Evolutionary conservation across 1,140 invertebrate genomes (phyloP).

Genomic region (Pinna nobilis): DNA sequence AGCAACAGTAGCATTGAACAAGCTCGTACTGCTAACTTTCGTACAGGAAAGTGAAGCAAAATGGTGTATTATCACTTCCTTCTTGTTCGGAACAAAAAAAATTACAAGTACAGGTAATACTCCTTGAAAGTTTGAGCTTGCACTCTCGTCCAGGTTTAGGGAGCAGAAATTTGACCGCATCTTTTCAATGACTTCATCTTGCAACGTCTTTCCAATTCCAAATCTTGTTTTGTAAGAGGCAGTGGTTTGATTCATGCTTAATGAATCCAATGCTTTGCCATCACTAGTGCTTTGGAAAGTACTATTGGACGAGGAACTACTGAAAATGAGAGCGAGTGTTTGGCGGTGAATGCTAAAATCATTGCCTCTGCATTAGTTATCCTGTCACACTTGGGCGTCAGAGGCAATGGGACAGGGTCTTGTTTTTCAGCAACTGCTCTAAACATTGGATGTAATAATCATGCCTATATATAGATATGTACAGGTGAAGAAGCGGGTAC

Average conservation of each 20-base stretch:
- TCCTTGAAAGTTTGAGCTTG: slow-evolving; percentile 18
- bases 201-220: slow-evolving; percentile 28
- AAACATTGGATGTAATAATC: slow-evolving; percentile 26
- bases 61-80: slow-evolving; percentile 26
- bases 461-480: background rate
- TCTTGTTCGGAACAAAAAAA: background rate
- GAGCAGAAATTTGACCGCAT: slow-evolving; percentile 4
- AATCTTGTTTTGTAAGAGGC: slow-evolving; percentile 32
- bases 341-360: slow-evolving; percentile 26
- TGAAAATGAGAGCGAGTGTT: slow-evolving; percentile 28
- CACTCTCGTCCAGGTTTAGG: slow-evolving; percentile 16
- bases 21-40: slow-evolving; percentile 31
- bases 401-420: background rate
- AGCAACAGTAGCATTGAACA: slow-evolving; percentile 35
- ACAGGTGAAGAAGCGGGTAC: too few species aligned
- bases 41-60: slow-evolving; percentile 14
- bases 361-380: slow-evolving; percentile 28
- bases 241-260: slow-evolving; percentile 19
- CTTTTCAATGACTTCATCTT: slow-evolving; percentile 10
- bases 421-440: slow-evolving; percentile 1
- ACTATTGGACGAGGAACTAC: slow-evolving; percentile 18
- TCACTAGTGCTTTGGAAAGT: background rate
- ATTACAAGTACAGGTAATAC: slow-evolving; percentile 44
- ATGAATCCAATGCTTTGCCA: slow-evolving; percentile 21
- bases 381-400: slow-evolving; percentile 21